phyloP scores from a whole-genome alignment of 2,888 invertebrate genomes.

The Ypsolopha sequella region DNA sequence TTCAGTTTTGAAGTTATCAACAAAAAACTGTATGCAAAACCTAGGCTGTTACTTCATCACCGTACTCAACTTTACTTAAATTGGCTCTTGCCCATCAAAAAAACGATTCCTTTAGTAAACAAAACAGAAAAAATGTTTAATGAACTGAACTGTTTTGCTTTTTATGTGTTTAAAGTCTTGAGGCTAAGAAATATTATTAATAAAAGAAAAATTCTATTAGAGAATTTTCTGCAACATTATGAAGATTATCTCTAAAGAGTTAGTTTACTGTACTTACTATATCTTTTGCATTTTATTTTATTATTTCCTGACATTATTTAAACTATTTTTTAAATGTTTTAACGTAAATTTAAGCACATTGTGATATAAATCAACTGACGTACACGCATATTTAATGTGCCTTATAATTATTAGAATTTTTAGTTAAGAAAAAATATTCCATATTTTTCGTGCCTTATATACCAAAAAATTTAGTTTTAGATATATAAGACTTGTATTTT shows the following conservation, averaged over 20 bases:
- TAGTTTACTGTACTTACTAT: neutral
- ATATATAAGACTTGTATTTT: neutral
- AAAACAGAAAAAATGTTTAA: too few relatives aligned
- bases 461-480: slow-evolving; percentile 3
- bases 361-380: slow-evolving; percentile 25
- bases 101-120: too few relatives aligned
- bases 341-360: slow-evolving; percentile 21
- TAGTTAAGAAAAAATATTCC: neutral
- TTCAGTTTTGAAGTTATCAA: too few relatives aligned
- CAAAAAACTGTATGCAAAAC: too few relatives aligned
- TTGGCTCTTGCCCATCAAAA: too few relatives aligned
- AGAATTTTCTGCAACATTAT: neutral
- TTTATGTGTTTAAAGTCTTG: too few relatives aligned
- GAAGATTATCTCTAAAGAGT: neutral
- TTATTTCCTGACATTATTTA: slow-evolving; percentile 1
- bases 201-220: too few relatives aligned
- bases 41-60: too few relatives aligned
- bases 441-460: slow-evolving; percentile 5
- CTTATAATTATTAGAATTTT: slow-evolving; percentile 19
- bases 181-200: too few relatives aligned
- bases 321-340: slow-evolving; percentile 7
- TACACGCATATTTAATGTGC: slow-evolving; percentile 21
- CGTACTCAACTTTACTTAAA: too few relatives aligned
- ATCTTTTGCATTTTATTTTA: neutral
- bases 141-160: neutral